A percentile compares a stretch with the other conserved stretches of the same genome.
phyloP scores from a whole-genome alignment of 2,888 invertebrate genomes.

The Stenotaenia linearis region DNA sequence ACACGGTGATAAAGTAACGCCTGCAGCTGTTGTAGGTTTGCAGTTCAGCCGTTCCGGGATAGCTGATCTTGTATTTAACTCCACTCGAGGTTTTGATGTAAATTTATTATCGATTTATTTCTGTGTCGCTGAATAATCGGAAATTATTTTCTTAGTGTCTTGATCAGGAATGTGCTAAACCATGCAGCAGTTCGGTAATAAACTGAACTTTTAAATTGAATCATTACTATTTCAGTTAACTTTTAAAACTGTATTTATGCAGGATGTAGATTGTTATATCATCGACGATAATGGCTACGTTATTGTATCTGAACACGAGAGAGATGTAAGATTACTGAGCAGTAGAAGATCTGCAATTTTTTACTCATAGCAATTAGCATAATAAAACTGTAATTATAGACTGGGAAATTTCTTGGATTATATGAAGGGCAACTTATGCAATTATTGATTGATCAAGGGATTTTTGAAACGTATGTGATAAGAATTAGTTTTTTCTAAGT shows the following conservation, averaged over 20 bases:
- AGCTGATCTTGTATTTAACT: constrained; percentile 76
- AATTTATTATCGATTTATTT: background rate
- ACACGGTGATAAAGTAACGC: constrained; percentile 56
- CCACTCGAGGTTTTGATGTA: constrained; percentile 52
- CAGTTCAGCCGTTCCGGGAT: constrained; percentile 79
- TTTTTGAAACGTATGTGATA: constrained; percentile 58
- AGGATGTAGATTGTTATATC: constrained; percentile 81
- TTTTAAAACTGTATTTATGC: background rate
- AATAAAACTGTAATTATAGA: constrained; percentile 43
- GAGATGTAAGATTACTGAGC: constrained; percentile 53
- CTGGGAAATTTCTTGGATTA: constrained; percentile 88
- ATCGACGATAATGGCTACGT: constrained; percentile 93
- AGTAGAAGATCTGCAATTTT: background rate
- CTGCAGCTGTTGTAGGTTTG: constrained; percentile 86
- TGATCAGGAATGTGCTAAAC: background rate
- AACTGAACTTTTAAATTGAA: background rate
- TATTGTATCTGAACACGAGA: constrained; percentile 76
- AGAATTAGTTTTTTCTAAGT: background rate
- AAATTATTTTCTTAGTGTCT: background rate
- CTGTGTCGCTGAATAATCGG: too few relatives aligned
- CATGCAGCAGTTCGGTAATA: background rate
- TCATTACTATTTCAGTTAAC: background rate
- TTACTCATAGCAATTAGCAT: background rate
- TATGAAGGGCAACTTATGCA: constrained; percentile 93
- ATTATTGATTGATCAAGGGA: constrained; percentile 76